Evolutionary conservation across 2,113 vertebrate genomes (phyloP), one percentile per base, ranked within the genome.

Genomic region (Lasiurus cinereus): DNA sequence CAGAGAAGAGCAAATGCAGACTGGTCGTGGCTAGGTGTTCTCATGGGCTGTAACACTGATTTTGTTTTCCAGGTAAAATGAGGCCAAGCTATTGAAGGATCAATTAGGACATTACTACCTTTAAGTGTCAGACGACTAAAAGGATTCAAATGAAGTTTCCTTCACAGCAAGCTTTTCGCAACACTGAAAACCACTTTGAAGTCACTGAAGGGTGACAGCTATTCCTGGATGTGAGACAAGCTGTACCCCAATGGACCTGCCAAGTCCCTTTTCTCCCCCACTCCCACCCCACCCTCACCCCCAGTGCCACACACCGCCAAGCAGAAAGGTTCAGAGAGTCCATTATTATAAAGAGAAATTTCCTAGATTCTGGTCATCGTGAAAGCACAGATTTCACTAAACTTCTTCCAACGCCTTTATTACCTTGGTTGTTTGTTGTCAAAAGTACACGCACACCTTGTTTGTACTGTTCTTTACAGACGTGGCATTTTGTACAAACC

Each of bases 31-130:
- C 15, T 15, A 31, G 73, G n/a, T 83, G 72, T 8, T 86, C 27
- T 62, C 62, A 21, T 14, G 62, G 56, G 76, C 0, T 93, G 64
- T 43, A 93, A 76, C 70, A 82, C 2, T 80, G 80, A 91, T 90
- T 78, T 90, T 62, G 50, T 19, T 95, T 96, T 95, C 83, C 84
- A 90, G 94, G 66, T 11, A 86, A 97, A 94, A 88, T 27, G 43
- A 96, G 56, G 69, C 90, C 90, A 66, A 93, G 73, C 90, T 62
- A 12, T 11, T 69, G 50, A 52, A 27, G 46, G 22, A 3, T 83
- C 83, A 93, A 96, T 92, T 84, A 90, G 0, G 88, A 83, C 46
- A 77, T 12, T 7, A 33, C 15, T 33, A 21, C 3, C 83, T 69
- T 1, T 52, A 88, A 90, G 48, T 59, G 43, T 27, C 83, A 50